Conservation (phyloP, 1,140 invertebrate species). For the Penaeus vannamei region DNA sequence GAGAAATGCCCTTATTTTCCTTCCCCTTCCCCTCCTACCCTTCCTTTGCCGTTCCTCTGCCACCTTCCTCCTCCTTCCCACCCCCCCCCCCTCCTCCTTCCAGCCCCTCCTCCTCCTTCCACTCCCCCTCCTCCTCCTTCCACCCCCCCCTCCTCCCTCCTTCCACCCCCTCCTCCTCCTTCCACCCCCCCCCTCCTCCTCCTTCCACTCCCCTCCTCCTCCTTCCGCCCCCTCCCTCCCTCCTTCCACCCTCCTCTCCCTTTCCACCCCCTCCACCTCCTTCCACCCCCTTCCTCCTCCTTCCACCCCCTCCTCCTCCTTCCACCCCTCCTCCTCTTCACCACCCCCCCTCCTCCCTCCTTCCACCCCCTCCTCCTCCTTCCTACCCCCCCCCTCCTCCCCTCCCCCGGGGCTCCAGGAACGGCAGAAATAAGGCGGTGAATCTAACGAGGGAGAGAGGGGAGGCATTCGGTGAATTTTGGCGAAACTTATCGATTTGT, state of each 20-base stretch:
- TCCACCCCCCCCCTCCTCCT: background rate
- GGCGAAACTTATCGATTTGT: too few species aligned
- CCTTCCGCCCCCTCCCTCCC: too few species aligned
- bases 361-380: background rate
- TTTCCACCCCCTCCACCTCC: too few species aligned
- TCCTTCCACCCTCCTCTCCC: too few species aligned
- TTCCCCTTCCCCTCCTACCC: background rate
- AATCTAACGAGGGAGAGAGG: too few species aligned
- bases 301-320: background rate
- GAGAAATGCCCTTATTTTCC: too few species aligned
- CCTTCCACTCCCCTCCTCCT: background rate
- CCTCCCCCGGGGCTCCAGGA: background rate
- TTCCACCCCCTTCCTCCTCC: too few species aligned
- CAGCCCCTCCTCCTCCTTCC: background rate
- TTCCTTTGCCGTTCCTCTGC: background rate
- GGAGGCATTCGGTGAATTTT: too few species aligned
- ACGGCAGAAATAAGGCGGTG: too few species aligned
- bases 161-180: background rate
- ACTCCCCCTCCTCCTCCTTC: too few species aligned
- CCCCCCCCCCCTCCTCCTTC: background rate
- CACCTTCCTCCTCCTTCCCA: background rate
- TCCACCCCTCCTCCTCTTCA: background rate
- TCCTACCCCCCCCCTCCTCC: background rate
- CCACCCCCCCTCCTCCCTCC: background rate
- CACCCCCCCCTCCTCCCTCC: background rate